phyloP scores from a whole-genome alignment of 2,888 invertebrate genomes.

The Lasioglossum morio region DNA sequence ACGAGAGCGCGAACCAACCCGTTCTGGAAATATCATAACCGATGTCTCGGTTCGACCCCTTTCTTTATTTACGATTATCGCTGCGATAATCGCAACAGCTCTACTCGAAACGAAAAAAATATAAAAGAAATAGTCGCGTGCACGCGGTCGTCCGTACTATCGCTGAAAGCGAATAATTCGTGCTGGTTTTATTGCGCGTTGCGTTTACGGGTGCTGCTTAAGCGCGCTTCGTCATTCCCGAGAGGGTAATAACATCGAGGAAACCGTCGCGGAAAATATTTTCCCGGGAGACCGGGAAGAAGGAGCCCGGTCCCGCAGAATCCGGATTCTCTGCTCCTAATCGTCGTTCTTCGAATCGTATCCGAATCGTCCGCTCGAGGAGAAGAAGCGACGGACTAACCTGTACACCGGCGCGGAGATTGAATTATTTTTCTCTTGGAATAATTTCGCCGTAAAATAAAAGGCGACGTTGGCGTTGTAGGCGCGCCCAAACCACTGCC shows the following conservation, averaged over 20 bases:
- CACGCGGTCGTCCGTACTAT: neutral
- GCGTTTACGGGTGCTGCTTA: neutral
- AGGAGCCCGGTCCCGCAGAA: neutral
- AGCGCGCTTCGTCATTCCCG: slow-evolving; percentile 20
- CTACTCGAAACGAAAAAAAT: neutral
- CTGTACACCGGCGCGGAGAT: slow-evolving; percentile 71
- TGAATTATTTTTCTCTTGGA: slow-evolving; percentile 81
- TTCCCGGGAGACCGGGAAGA: slow-evolving; percentile 10
- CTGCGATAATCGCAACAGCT: neutral
- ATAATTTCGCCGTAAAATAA: slow-evolving; percentile 82
- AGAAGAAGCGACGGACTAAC: slow-evolving; percentile 63
- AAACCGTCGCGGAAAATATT: slow-evolving; percentile 36
- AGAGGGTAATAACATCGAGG: slow-evolving; percentile 32
- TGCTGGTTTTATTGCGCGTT: neutral
- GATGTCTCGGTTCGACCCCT: neutral
- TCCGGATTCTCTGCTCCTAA: neutral
- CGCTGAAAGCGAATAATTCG: neutral
- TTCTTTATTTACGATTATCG: slow-evolving; percentile 20
- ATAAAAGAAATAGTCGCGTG: slow-evolving; percentile 12
- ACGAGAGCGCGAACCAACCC: neutral
- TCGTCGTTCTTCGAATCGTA: slow-evolving; percentile 15
- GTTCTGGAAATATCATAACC: slow-evolving; percentile 1
- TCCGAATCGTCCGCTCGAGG: slow-evolving; percentile 31
- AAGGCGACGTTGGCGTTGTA: slow-evolving; percentile 46
- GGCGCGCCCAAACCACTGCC: slow-evolving; percentile 35